Percentiles rank a stretch among this genome's conserved stretches.
These are phyloP conservation scores for Drosophila colorata DNA, from an alignment of 2,888 invertebrate species.

Conservation along the genomic window DNA sequence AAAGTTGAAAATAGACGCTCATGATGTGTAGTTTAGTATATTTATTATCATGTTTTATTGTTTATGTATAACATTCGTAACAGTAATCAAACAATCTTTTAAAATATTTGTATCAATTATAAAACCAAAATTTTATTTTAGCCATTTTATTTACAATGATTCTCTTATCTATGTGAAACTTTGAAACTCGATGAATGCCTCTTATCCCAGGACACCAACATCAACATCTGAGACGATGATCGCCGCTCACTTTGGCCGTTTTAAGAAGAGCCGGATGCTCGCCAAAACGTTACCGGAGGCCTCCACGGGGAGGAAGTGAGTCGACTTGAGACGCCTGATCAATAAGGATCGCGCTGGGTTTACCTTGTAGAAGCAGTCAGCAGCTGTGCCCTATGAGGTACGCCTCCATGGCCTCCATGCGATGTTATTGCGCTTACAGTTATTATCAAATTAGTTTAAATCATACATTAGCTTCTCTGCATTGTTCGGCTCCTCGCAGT, in stretches of 20 bases:
- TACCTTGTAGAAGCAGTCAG: conserved; percentile 37
- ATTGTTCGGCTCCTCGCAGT: conserved; percentile 55
- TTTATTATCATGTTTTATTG: conserved; percentile 4
- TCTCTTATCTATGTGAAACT: not conserved
- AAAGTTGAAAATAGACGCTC: not conserved
- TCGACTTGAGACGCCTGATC: conserved; percentile 59
- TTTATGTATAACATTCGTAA: not conserved
- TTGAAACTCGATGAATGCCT: conserved; percentile 10
- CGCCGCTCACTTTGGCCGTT: conserved; percentile 60
- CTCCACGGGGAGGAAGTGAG: conserved; percentile 59
- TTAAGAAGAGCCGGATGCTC: conserved; percentile 22
- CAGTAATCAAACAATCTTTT: too few relatives aligned
- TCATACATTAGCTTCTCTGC: conserved; percentile 58
- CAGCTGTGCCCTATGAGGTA: conserved; percentile 52
- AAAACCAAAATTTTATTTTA: not conserved
- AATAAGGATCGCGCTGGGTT: conserved; percentile 50
- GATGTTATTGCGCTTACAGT: conserved; percentile 33
- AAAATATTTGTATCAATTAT: not conserved
- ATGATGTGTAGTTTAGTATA: not conserved
- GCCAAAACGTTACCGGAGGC: conserved; percentile 57
- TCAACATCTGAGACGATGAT: conserved; percentile 32
- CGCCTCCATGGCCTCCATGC: conserved; percentile 62
- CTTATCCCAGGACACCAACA: conserved; percentile 38
- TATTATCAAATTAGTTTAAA: conserved; percentile 34
- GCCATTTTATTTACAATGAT: conserved; percentile 12